Base-by-base conservation (phyloP, 2,797 vertebrate species). In the Epinephelus coioides region DNA sequence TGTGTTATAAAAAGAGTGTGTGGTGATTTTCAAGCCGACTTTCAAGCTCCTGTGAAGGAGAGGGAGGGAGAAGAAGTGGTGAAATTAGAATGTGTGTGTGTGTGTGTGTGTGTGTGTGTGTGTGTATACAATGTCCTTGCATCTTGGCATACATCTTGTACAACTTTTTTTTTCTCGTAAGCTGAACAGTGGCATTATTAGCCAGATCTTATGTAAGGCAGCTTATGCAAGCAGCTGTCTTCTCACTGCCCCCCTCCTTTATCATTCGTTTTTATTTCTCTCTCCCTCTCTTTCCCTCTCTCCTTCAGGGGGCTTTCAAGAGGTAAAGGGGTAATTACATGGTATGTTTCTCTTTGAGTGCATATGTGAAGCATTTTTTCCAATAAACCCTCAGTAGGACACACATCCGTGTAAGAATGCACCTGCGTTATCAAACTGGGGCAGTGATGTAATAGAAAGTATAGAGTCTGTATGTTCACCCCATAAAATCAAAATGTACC, bases 171-270 rank as follows among this genome's bases (percentile, higher is more conserved):
- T 83, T 79, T 76, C 60, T 56, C 38, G 50, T 78, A 79, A 89
- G 67, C 82, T 78, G 68, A 87, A 83, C 70, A 82, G 83, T 84
- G 78, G 84, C 81, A 83, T 89, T 90, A 91, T 92, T 93, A 90
- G 86, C 82, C 81, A 84, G 85, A 85, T 88, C 86, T 93, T 92
- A 90, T 88, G 80, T 91, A 92, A 94, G 78, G 38, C 40, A 70
- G 59, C 88, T 92, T 92, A 93, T 88, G 86, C 86, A 93, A 94
- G 88, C 73, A 71, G 62, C 86, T 76, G 82, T 86, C 86, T 88
- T 85, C 72, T 72, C 65, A 66, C 73, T 81, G 71, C 72, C 83
- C 53, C 40, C 69, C 68, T 76, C 60, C 19, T 83, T 82, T 79
- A 89, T 88, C 60, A 78, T 79, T 67, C 17, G 2, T 57, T 78